A percentile compares a stretch with the other conserved stretches of the same genome.
phyloP scores from a whole-genome alignment of 2,888 invertebrate genomes.

The Stenurella melanura region DNA sequence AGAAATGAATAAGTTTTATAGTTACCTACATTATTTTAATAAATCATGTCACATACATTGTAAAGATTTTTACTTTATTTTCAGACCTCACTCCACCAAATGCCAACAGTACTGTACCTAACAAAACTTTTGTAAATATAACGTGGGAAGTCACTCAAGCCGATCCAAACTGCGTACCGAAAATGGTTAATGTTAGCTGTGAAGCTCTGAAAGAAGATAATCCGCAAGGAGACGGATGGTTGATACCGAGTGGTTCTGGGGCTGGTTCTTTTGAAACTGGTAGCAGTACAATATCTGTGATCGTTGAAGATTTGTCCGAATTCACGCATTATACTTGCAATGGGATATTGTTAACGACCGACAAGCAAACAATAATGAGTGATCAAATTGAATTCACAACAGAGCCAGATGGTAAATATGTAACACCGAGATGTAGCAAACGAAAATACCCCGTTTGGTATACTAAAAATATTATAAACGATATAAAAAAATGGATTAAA shows the following conservation, averaged over 20 bases:
- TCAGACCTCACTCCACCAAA: constrained; percentile 24
- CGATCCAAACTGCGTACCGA: neutral
- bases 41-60: too few relatives aligned
- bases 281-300: neutral
- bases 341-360: neutral
- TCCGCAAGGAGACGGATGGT: constrained; percentile 8
- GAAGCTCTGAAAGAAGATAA: constrained; percentile 7
- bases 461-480: too few relatives aligned
- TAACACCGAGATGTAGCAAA: too few relatives aligned
- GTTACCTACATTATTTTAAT: neutral
- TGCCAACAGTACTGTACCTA: neutral
- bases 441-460: too few relatives aligned
- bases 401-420: constrained; percentile 9
- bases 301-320: neutral
- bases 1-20: too few relatives aligned
- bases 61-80: neutral
- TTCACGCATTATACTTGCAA: constrained; percentile 34
- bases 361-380: neutral
- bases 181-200: neutral
- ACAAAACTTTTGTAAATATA: constrained; percentile 7
- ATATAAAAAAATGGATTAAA: too few relatives aligned
- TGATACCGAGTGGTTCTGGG: constrained; percentile 3
- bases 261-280: neutral
- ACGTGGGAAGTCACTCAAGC: neutral
- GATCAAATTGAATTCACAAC: neutral